These are phyloP conservation scores for Hyles lineata DNA, from an alignment of 2,888 invertebrate species.

Conservation along the genomic window DNA sequence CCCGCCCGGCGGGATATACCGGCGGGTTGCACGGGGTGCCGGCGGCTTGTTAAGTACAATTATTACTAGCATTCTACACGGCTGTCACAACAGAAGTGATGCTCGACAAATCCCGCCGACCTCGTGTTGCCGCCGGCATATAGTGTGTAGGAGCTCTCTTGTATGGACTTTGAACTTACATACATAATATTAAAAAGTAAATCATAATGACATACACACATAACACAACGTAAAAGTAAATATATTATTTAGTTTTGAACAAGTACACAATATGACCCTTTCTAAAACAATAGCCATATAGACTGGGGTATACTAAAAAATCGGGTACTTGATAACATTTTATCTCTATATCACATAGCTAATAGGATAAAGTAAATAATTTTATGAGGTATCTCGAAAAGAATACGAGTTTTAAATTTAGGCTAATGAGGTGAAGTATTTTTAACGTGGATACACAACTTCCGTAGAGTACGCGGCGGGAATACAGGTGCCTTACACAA, in stretches of 20 bases:
- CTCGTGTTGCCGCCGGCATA: too few relatives aligned
- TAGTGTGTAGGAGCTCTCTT: too few relatives aligned
- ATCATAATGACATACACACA: neutral
- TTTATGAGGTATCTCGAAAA: conserved; percentile 24
- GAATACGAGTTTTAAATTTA: conserved; percentile 44
- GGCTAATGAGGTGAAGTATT: conserved; percentile 61
- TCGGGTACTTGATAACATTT: neutral
- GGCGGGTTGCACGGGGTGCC: too few relatives aligned
- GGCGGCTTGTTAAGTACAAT: too few relatives aligned
- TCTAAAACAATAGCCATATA: neutral
- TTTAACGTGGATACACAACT: conserved; percentile 52
- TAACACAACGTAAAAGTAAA: neutral
- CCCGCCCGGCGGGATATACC: too few relatives aligned
- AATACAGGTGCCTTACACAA: conserved; percentile 55
- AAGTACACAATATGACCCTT: neutral
- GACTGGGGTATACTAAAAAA: neutral
- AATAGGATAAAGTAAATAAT: conserved; percentile 18
- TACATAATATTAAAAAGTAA: neutral
- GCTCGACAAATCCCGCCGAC: too few relatives aligned
- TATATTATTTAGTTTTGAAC: neutral
- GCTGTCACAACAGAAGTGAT: too few relatives aligned
- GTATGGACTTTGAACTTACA: too few relatives aligned
- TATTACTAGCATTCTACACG: too few relatives aligned
- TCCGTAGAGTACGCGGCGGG: conserved; percentile 50
- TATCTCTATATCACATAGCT: conserved; percentile 8